These are phyloP conservation scores for Pocillopora damicornis DNA, from an alignment of 64 coral and sea anemone genomes.

Conservation along the genomic window DNA sequence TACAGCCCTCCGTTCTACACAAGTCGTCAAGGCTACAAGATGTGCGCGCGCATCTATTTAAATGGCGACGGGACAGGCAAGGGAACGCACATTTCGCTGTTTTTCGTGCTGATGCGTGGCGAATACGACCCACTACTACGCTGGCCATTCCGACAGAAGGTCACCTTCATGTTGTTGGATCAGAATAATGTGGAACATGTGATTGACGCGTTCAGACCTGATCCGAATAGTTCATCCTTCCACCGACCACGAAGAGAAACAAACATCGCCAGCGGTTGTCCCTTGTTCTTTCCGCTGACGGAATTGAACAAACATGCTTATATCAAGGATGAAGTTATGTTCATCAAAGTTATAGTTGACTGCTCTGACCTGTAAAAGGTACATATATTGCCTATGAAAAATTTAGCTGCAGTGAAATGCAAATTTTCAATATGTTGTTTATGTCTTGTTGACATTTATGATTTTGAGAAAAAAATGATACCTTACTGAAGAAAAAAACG, in stretches of 20 bases:
- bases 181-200: slow-evolving; percentile 53
- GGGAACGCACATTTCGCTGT: slow-evolving; percentile 43
- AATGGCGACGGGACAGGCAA: slow-evolving; percentile 61
- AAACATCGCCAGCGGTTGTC: slow-evolving; percentile 61
- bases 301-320: slow-evolving; percentile 50
- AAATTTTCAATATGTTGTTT: too few species aligned
- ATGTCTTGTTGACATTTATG: too few species aligned
- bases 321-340: slow-evolving; percentile 56
- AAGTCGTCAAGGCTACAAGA: slow-evolving; percentile 63
- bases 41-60: slow-evolving; percentile 60
- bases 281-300: slow-evolving; percentile 37
- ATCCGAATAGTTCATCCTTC: slow-evolving; percentile 54
- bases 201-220: slow-evolving; percentile 55
- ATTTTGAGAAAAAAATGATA: too few species aligned
- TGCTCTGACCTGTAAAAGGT: slow-evolving; percentile 11
- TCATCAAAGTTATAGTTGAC: slow-evolving; percentile 50
- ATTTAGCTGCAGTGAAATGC: too few species aligned
- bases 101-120: slow-evolving; percentile 64
- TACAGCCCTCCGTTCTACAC: slow-evolving; percentile 54
- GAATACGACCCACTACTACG: slow-evolving; percentile 43
- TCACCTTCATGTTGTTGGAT: slow-evolving; percentile 57
- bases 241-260: slow-evolving; percentile 34
- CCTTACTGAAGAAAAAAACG: too few species aligned
- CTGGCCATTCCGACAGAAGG: slow-evolving; percentile 65
- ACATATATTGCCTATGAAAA: too few species aligned